Evolutionary conservation across 2,797 vertebrate genomes (phyloP).

Genomic region (Anguilla obscura): DNA sequence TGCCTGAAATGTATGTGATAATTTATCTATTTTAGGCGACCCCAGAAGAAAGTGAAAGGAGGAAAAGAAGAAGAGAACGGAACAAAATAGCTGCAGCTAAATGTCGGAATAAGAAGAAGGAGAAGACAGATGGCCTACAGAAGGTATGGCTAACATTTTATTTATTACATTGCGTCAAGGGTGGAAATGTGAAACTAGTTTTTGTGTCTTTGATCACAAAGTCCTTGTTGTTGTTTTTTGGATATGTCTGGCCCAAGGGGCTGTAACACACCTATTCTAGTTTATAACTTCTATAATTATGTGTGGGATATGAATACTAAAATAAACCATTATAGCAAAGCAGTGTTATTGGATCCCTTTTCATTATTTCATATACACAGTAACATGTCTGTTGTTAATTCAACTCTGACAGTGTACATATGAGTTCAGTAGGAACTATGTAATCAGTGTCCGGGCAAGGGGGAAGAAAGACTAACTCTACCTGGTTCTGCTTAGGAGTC

Average conservation of each 20-base stretch:
- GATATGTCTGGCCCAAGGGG: too few relatives aligned
- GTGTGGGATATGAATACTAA: background rate
- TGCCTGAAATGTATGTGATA: background rate
- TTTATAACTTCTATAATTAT: background rate
- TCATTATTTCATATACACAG: background rate
- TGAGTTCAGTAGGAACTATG: background rate
- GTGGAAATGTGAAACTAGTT: background rate
- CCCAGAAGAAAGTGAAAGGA: slow-evolving; percentile 82
- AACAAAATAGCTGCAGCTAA: slow-evolving; percentile 96
- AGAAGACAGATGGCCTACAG: slow-evolving; percentile 90
- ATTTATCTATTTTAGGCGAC: slow-evolving; percentile 60
- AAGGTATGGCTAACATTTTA: slow-evolving; percentile 71
- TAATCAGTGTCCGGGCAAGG: background rate
- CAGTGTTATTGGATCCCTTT: background rate
- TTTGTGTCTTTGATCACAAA: background rate
- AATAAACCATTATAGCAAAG: background rate
- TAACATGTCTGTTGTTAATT: too few relatives aligned
- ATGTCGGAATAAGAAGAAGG: slow-evolving; percentile 96
- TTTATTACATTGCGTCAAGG: background rate
- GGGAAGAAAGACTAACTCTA: background rate
- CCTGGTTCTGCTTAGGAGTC: slow-evolving; percentile 77
- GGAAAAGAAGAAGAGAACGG: slow-evolving; percentile 88
- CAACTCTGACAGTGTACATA: too few relatives aligned
- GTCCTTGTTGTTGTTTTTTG: background rate
- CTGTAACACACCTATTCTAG: background rate